phyloP scores from a whole-genome alignment of 2,888 invertebrate genomes.

The Ichneumoninae sp. region DNA sequence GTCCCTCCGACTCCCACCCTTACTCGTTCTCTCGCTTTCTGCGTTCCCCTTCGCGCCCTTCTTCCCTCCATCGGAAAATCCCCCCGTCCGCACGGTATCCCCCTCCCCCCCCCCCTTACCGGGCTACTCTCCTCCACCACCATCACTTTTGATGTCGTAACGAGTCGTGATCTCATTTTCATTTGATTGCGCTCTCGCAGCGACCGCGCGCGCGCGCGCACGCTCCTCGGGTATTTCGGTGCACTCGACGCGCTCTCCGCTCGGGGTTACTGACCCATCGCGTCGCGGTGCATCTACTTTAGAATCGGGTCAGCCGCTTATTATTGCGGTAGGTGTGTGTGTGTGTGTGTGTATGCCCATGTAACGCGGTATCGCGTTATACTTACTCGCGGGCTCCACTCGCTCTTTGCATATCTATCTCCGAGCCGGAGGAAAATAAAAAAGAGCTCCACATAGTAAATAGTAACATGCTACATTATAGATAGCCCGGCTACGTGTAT shows the following conservation, averaged over 20 bases:
- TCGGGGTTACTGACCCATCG: constrained; percentile 81
- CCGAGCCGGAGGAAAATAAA: constrained; percentile 27
- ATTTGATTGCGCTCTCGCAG: constrained; percentile 82
- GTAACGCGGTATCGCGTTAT: constrained; percentile 41
- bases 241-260: constrained; percentile 65
- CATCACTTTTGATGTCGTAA: constrained; percentile 84
- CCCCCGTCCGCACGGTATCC: constrained; percentile 8
- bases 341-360: background rate
- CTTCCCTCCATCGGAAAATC: constrained; percentile 52
- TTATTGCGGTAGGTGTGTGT: constrained; percentile 83
- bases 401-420: constrained; percentile 55
- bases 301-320: constrained; percentile 83
- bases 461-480: constrained; percentile 4
- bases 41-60: constrained; percentile 51
- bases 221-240: constrained; percentile 68
- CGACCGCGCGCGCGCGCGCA: constrained; percentile 38
- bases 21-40: constrained; percentile 53
- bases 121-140: constrained; percentile 60
- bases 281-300: constrained; percentile 82
- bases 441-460: constrained; percentile 28
- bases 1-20: constrained; percentile 43
- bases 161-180: constrained; percentile 84
- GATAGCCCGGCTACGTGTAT: background rate
- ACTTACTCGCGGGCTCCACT: constrained; percentile 49
- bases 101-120: constrained; percentile 24